Base-by-base conservation (phyloP, 2,113 vertebrate species). In the Aegotheles bennettii region DNA sequence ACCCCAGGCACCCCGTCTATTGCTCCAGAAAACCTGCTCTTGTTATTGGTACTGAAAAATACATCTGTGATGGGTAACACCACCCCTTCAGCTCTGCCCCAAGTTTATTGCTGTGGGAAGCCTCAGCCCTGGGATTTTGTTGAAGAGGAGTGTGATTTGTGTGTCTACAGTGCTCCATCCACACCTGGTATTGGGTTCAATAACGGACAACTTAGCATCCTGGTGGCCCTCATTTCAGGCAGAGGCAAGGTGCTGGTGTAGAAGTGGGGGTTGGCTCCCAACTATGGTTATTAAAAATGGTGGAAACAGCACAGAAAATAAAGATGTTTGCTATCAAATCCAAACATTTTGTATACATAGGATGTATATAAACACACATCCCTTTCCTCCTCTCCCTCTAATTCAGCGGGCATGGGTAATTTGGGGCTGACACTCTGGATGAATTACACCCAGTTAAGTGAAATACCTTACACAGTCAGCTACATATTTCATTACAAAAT, bases 221-320 rank as follows among this genome's bases (percentile, higher is more conserved):
- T 14, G 16, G 3, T 19, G 18, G 3, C 33, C n/a, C 26, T 74
- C n/a, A 11, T 1, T 1, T n/a, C 78, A 60, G 6, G 25, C 4
- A 17, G 33, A 61, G 5, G 25, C 21, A 33, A 0, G 3, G 6
- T n/a, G 26, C 56, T 50, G 20, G 16, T 16, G 6, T 3, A 19
- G 69, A 18, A 61, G 6, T 16, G 48, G 19, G 20, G 5, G 12
- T n/a, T 59, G 33, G 4, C 5, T 40, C 63, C 56, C 53, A 48
- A 0, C 1, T 16, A 9, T 31, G 38, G 31, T 50, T 40, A n/a
- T 42, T 67, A 82, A n/a, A n/a, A n/a, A n/a, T n/a, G n/a, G n/a
- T n/a, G n/a, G n/a, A n/a, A n/a, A n/a, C n/a, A n/a, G n/a, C n/a
- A n/a, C n/a, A n/a, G n/a, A n/a, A n/a, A n/a, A 28, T 33, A 36